Conservation (phyloP, 2,888 invertebrate species). For the Vesta saturnalis region DNA sequence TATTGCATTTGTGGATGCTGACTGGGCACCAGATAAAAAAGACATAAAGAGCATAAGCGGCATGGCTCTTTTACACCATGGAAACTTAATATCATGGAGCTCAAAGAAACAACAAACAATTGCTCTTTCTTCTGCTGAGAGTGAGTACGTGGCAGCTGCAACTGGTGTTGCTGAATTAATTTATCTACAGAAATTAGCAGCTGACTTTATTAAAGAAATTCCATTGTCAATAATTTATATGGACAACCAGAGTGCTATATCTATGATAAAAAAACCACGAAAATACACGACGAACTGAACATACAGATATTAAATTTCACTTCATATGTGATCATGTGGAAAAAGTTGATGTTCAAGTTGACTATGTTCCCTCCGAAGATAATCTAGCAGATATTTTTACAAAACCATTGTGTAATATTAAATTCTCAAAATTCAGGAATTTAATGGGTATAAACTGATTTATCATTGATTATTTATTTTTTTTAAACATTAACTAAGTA, state of each 20-base stretch:
- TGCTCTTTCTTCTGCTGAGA: neutral
- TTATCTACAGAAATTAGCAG: neutral
- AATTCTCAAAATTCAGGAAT: neutral
- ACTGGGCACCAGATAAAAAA: neutral
- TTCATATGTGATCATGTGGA: slow-evolving; percentile 7
- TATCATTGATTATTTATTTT: too few relatives aligned
- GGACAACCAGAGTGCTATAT: slow-evolving; percentile 19
- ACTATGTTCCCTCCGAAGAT: neutral
- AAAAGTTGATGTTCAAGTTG: neutral
- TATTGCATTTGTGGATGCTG: neutral
- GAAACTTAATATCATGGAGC: neutral
- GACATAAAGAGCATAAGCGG: neutral
- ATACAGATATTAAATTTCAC: slow-evolving; percentile 23
- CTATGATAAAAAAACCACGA: slow-evolving; percentile 5
- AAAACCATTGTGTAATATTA: slow-evolving; percentile 12
- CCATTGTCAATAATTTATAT: neutral
- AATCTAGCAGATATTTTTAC: slow-evolving; percentile 24
- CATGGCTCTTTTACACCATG: neutral
- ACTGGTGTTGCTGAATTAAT: neutral
- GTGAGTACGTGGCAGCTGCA: neutral
- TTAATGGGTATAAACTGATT: neutral
- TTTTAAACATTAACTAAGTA: too few relatives aligned
- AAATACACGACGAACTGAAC: slow-evolving; percentile 16
- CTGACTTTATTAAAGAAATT: neutral
- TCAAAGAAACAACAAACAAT: slow-evolving; percentile 1